Base-by-base conservation (phyloP, 1,140 invertebrate genomes). In the Heliconius nattereri region DNA sequence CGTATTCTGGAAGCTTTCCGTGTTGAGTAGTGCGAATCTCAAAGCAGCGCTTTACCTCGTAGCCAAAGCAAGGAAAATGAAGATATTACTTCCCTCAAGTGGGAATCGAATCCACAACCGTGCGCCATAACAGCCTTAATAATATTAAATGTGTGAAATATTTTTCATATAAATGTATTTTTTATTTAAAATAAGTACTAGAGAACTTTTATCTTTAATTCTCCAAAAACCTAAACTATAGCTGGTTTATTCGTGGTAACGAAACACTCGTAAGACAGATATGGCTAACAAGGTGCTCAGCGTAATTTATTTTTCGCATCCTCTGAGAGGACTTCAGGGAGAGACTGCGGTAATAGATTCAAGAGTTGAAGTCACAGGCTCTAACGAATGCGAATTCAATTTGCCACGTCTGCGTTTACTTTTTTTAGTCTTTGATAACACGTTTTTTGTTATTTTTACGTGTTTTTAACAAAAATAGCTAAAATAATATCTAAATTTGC, bases 201-300 rank as follows among this genome's bases (percentile, higher is more conserved):
- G 23, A 29, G 23, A 16, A 26, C n/a, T 16, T n/a, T 29, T 26
- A 66, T 29, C 8, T 66, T 66, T 66, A 66, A 66, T 66, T 66
- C 26, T 66, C 3, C 26, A 66, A 29, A 66, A 66, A 66, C 6
- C 13, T 66, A 11, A 26, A 60, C n/a, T 5, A 2, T 9, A 66
- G 60, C 26, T 66, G 60, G 60, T 66, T 66, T 66, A 66, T 66
- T 66, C 60, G 60, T 66, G 3, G 26, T 29, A 66, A 66, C 60
- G 26, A 66, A 66, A 66, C 60, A 66, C 57, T 49, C 71, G 73
- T 49, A 74, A 75, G 72, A 66, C 77, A 73, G 77, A 73, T 73
- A 57, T 57, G 54, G 54, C 74, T 75, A 75, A 75, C 74, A 75
- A 75, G 74, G n/a, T 29, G 3, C 74, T 66, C 74, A 37, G 54